These are phyloP conservation scores for Napeogenes inachia DNA, from an alignment of 2,888 invertebrate genomes.

Conservation along the genomic window DNA sequence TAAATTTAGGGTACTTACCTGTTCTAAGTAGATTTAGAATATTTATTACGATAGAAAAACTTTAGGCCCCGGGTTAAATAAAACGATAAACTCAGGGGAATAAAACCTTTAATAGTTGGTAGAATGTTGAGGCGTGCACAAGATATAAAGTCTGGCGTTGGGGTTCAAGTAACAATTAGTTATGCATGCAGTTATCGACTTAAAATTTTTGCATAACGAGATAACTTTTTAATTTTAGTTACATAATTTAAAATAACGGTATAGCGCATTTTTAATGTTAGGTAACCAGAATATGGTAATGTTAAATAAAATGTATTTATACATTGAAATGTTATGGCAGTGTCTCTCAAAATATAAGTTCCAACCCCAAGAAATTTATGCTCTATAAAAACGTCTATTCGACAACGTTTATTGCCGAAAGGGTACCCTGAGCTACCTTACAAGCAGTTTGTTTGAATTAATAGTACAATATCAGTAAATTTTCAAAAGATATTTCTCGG, in stretches of 20 bases:
- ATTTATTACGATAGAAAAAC: slow-evolving; percentile 4
- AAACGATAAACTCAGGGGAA: background rate
- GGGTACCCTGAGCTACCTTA: slow-evolving; percentile 32
- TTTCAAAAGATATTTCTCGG: slow-evolving; percentile 14
- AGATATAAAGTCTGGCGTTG: background rate
- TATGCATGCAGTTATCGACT: slow-evolving; percentile 5
- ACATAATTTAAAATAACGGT: background rate
- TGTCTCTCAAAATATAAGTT: slow-evolving; percentile 30
- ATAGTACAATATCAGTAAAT: slow-evolving; percentile 31
- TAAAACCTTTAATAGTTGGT: too few species aligned
- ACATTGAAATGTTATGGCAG: slow-evolving; percentile 18
- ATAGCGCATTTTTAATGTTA: background rate
- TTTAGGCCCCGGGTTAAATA: background rate
- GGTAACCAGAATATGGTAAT: background rate
- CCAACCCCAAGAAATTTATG: slow-evolving; percentile 34
- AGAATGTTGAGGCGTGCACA: too few species aligned
- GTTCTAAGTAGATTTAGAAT: background rate
- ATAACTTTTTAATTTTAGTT: background rate
- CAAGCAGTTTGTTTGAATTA: slow-evolving; percentile 34
- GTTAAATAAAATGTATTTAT: background rate
- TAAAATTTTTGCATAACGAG: slow-evolving; percentile 1
- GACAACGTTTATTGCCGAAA: slow-evolving; percentile 33
- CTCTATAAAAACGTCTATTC: slow-evolving; percentile 35
- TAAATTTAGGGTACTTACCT: slow-evolving; percentile 3
- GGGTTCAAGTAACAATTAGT: slow-evolving; percentile 3